phyloP scores from a whole-genome alignment of 2,888 invertebrate species.

The Serripes groenlandicus region DNA sequence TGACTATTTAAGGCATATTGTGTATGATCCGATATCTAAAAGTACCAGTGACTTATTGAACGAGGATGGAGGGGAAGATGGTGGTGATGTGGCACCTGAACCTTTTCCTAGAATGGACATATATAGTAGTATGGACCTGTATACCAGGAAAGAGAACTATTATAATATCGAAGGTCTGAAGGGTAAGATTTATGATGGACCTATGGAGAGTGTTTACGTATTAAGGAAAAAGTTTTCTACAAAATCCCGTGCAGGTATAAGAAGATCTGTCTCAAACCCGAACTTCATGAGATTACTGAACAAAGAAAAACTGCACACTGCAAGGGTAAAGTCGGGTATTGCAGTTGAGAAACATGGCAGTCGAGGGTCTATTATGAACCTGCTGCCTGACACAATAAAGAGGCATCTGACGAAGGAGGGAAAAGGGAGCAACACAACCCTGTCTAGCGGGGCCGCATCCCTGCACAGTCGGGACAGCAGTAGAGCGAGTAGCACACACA shows the following conservation, averaged over 20 bases:
- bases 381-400: conserved; percentile 66
- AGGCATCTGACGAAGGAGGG: conserved; percentile 71
- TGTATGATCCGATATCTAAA: conserved; percentile 64
- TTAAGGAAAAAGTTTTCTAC: conserved; percentile 66
- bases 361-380: conserved; percentile 65
- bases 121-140: conserved; percentile 72
- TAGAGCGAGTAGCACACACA: conserved; percentile 64
- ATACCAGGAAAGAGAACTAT: conserved; percentile 57
- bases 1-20: conserved; percentile 72
- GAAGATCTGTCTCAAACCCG: conserved; percentile 81
- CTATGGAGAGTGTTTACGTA: conserved; percentile 65
- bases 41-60: conserved; percentile 57
- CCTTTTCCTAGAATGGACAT: conserved; percentile 78
- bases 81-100: conserved; percentile 63
- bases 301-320: conserved; percentile 74
- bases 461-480: conserved; percentile 56
- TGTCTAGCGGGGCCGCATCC: conserved; percentile 53
- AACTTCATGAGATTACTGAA: conserved; percentile 79
- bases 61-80: conserved; percentile 43
- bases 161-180: conserved; percentile 72
- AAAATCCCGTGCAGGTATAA: conserved; percentile 59
- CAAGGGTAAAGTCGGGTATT: conserved; percentile 62
- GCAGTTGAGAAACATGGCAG: conserved; percentile 55
- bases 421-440: conserved; percentile 46
- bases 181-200: conserved; percentile 71